Conservation (phyloP, 37 sponge, comb jelly and placozoan genomes). For the Lycopodina hypogea region DNA sequence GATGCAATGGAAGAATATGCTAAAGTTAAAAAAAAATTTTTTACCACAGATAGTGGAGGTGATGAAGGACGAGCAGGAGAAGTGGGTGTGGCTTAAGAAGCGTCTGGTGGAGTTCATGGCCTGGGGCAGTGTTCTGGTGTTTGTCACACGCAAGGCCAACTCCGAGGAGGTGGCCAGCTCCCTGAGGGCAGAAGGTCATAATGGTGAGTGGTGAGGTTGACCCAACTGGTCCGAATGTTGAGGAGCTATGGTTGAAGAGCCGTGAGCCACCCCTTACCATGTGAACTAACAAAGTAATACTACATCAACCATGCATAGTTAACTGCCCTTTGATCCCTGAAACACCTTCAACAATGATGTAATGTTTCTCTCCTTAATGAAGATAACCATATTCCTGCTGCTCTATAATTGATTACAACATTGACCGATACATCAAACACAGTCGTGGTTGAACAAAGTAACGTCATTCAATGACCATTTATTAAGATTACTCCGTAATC, state of each 20-base stretch:
- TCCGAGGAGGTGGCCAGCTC: conserved; percentile 78
- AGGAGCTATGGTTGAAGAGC: no score
- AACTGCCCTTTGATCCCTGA: no score
- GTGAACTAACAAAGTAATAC: neutral
- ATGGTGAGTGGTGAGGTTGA: conserved; percentile 32
- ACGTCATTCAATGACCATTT: no score
- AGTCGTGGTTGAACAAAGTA: no score
- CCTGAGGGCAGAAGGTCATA: conserved; percentile 60
- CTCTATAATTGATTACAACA: no score
- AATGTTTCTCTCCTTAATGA: neutral
- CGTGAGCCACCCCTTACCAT: neutral
- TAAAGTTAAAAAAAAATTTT: no score
- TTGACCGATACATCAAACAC: no score
- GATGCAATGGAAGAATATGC: no score
- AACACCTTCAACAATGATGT: no score
- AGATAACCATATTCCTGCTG: no score
- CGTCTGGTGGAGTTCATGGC: conserved; percentile 86
- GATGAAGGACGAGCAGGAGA: conserved; percentile 64
- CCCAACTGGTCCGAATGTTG: no score
- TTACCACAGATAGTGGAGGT: conserved; percentile 64
- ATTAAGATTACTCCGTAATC: no score
- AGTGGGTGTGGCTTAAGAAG: conserved; percentile 87
- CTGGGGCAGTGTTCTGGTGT: conserved; percentile 94
- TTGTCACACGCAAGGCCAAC: conserved; percentile 85
- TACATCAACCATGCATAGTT: neutral